Percentiles rank a stretch among this genome's conserved stretches.
These are phyloP conservation scores for Odocoileus hemionus DNA, from an alignment of 2,113 vertebrate genomes.

Conservation along the genomic window DNA sequence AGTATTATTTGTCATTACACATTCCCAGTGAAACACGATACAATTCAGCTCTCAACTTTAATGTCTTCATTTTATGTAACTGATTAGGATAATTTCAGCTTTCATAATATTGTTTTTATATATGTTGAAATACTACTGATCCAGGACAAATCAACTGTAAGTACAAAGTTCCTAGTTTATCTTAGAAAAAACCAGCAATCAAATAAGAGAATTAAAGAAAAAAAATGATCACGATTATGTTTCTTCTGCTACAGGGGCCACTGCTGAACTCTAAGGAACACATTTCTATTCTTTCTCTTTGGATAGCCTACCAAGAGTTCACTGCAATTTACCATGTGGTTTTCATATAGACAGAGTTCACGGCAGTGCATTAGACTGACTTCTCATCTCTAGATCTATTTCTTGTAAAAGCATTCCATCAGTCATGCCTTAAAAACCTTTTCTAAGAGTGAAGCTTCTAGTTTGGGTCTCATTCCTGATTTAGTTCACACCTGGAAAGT, in stretches of 20 bases:
- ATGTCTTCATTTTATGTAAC: background rate
- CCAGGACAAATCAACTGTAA: background rate
- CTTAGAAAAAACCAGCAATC: background rate
- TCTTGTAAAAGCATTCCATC: background rate
- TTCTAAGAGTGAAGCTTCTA: background rate
- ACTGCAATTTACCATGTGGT: background rate
- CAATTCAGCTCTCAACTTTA: background rate
- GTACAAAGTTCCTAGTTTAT: background rate
- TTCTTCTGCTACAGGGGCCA: background rate
- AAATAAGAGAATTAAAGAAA: background rate
- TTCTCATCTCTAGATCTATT: background rate
- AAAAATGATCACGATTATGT: background rate
- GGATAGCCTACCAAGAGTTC: background rate
- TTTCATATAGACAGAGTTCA: background rate
- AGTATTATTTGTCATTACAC: background rate
- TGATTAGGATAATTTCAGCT: slow-evolving; percentile 33
- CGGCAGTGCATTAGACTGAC: background rate
- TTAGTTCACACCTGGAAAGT: background rate
- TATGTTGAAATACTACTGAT: background rate
- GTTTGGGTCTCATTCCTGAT: background rate
- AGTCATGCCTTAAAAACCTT: background rate
- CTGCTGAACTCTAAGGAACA: background rate
- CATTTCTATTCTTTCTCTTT: background rate
- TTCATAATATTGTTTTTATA: slow-evolving; percentile 8
- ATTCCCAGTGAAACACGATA: background rate